Percentiles rank a stretch among this genome's conserved stretches.
Evolutionary conservation across 2,797 vertebrate species (phyloP).

Genomic region (Meriones psammophilus): DNA sequence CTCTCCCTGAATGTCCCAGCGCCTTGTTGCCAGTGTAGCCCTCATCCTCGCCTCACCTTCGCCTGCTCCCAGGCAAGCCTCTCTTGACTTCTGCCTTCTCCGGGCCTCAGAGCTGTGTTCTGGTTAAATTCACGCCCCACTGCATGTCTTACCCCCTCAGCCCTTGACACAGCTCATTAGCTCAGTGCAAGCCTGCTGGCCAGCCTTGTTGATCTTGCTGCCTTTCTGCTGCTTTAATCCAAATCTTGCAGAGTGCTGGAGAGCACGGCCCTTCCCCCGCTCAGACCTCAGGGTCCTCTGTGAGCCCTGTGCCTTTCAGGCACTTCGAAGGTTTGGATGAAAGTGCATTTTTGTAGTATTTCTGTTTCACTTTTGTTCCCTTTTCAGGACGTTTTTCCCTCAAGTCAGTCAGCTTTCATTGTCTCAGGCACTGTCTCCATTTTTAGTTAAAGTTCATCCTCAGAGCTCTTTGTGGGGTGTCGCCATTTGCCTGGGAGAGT

Average conservation of each 20-base stretch:
- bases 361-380: conserved; percentile 36
- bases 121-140: not conserved
- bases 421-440: not conserved
- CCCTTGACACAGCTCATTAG: not conserved
- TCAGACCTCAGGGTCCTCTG: not conserved
- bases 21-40: not conserved
- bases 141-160: not conserved
- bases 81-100: not conserved
- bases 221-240: conserved; percentile 5
- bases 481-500: not conserved
- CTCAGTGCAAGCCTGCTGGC: not conserved
- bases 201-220: not conserved
- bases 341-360: not conserved
- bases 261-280: not conserved
- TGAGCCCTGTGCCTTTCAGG: not conserved
- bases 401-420: not conserved
- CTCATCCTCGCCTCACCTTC: not conserved
- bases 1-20: not conserved
- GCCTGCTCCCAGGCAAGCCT: not conserved
- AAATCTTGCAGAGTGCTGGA: not conserved
- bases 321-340: not conserved
- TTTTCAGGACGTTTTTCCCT: conserved; percentile 3
- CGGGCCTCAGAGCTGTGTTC: not conserved
- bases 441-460: not conserved
- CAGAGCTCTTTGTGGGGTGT: not conserved